phyloP scores from a whole-genome alignment of 2,888 invertebrate genomes.

The Eumacrocentrus americanus region DNA sequence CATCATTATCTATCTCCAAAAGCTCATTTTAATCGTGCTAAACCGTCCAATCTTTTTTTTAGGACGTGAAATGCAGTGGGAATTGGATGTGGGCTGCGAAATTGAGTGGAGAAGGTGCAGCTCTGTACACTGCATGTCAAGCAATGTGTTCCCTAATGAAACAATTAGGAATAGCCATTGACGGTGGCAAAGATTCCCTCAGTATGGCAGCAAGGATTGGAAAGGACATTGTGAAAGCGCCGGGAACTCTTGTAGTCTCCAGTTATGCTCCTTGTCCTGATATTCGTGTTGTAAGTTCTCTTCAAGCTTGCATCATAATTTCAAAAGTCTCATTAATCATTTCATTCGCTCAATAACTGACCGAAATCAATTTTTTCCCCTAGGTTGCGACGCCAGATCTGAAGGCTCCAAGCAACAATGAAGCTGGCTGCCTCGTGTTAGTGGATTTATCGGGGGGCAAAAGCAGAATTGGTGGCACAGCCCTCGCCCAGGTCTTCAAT shows the following conservation, averaged over 20 bases:
- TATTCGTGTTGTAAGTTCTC: slow-evolving; percentile 72
- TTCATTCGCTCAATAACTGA: neutral
- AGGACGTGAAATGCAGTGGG: slow-evolving; percentile 97
- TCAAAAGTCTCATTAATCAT: neutral
- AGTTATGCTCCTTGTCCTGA: slow-evolving; percentile 96
- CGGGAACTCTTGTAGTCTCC: slow-evolving; percentile 93
- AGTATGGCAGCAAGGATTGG: slow-evolving; percentile 94
- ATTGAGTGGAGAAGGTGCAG: slow-evolving; percentile 88
- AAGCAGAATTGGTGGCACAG: slow-evolving; percentile 87
- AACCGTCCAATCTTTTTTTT: slow-evolving; percentile 37
- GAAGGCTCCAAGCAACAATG: slow-evolving; percentile 69
- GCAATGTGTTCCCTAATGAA: slow-evolving; percentile 89
- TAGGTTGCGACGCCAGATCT: slow-evolving; percentile 90
- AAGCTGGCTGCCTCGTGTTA: slow-evolving; percentile 74
- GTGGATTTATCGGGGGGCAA: slow-evolving; percentile 78
- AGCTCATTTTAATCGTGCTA: neutral
- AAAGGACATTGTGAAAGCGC: slow-evolving; percentile 73
- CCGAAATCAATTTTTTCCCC: slow-evolving; percentile 16
- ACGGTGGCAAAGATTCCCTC: slow-evolving; percentile 96
- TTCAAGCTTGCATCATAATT: slow-evolving; percentile 67
- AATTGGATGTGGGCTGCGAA: slow-evolving; percentile 99
- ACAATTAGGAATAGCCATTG: slow-evolving; percentile 84
- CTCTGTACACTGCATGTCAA: slow-evolving; percentile 83
- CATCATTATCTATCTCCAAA: too few species aligned
- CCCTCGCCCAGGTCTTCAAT: too few species aligned